phyloP scores from a whole-genome alignment of 2,888 invertebrate species.

The Ormyrus rosae region DNA sequence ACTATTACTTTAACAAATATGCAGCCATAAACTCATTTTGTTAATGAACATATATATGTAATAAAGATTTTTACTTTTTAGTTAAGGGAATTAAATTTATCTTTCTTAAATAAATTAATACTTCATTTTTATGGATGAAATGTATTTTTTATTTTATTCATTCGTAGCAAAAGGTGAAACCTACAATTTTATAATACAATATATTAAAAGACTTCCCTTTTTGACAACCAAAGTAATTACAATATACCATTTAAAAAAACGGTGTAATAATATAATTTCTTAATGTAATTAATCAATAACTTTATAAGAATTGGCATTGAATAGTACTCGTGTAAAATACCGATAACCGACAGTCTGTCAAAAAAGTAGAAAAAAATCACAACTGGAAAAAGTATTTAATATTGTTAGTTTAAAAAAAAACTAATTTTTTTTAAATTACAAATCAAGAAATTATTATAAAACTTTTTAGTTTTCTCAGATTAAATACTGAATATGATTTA shows the following conservation, averaged over 20 bases:
- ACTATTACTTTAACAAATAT: conserved; percentile 32
- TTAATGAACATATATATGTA: not conserved
- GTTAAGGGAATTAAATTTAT: conserved; percentile 6
- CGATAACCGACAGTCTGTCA: too few species aligned
- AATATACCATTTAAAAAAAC: too few species aligned
- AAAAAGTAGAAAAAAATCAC: too few species aligned
- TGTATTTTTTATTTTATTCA: conserved; percentile 51
- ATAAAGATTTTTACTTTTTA: not conserved
- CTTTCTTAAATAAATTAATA: conserved; percentile 23
- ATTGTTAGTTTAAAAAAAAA: conserved; percentile 1
- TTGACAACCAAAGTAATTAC: too few species aligned
- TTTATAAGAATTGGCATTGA: too few species aligned
- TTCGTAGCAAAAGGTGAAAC: conserved; percentile 26
- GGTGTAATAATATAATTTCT: too few species aligned
- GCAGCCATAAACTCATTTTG: conserved; percentile 23
- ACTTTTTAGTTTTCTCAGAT: not conserved
- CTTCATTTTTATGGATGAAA: conserved; percentile 2
- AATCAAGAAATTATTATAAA: conserved; percentile 39
- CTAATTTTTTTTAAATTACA: conserved; percentile 29
- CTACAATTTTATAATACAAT: conserved; percentile 47
- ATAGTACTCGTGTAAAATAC: too few species aligned
- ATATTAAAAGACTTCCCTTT: conserved; percentile 17
- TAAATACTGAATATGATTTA: not conserved
- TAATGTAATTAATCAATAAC: too few species aligned
- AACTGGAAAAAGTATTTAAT: too few species aligned